Base-by-base conservation (phyloP, 2,888 invertebrate species). In the Serripes groenlandicus region DNA sequence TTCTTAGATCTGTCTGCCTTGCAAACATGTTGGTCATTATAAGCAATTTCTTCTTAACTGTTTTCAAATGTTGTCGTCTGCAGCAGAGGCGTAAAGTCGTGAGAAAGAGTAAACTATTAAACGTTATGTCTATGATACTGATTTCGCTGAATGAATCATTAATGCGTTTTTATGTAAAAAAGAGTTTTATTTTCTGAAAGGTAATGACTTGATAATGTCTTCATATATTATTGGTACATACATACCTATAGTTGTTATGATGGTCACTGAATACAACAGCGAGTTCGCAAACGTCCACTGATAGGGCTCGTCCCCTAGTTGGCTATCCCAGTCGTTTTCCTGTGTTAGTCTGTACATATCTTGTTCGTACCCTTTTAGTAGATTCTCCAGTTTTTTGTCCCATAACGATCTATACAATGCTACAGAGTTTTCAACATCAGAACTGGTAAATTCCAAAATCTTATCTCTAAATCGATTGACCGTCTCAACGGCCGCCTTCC, bases 211-310 rank as follows among this genome's bases (percentile, higher is more conserved):
- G n/a, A n/a, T n/a, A n/a, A n/a, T n/a, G n/a, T n/a, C n/a, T n/a
- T n/a, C n/a, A n/a, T n/a, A n/a, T n/a, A n/a, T n/a, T n/a, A n/a
- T n/a, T n/a, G n/a, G n/a, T n/a, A n/a, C n/a, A n/a, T n/a, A n/a
- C n/a, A 96, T 94, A 97, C 97, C 98, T 94, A 98, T 97, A 78
- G 98, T 98, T 87, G 98, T 98, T 92, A 98, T 97, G 91, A 97
- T 96, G 69, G 97, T 97, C 91, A 98, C 96, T 88, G 97, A 97
- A 94, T 97, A 98, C 69, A 98, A 96, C n/a, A 98, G 95, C 4
- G 97, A 97, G 85, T 97, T 97, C 26, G 97, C 97, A 94, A 97
- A 97, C 0, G 97, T 97, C 97, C 97, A 98, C 97, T 97, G 94
- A 97, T 97, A 91, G 30, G 95, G 91, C 21, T 91, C 92, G 7